phyloP scores from a whole-genome alignment of 2,113 vertebrate species.

The Gorsachius goisagi region DNA sequence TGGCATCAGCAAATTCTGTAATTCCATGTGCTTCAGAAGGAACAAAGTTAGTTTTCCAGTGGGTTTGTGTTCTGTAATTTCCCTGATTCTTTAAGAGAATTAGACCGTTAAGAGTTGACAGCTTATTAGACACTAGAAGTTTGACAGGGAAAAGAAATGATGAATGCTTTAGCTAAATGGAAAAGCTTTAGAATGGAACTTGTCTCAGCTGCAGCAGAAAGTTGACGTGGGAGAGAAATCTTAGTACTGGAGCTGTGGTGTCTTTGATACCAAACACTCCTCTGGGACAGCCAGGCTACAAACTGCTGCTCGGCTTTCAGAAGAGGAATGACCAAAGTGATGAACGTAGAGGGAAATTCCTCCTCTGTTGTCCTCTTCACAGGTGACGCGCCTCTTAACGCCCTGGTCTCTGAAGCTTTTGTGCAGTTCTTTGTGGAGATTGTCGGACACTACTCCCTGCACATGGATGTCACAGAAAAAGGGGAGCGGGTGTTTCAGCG shows the following conservation, averaged over 20 bases:
- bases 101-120: background rate
- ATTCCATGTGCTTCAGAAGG: background rate
- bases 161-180: background rate
- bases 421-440: slow-evolving; percentile 95
- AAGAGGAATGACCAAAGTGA: background rate
- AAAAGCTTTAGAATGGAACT: background rate
- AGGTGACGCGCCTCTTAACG: slow-evolving; percentile 74
- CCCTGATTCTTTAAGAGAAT: background rate
- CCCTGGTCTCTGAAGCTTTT: slow-evolving; percentile 91
- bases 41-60: background rate
- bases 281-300: background rate
- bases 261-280: background rate
- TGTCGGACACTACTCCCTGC: slow-evolving; percentile 92
- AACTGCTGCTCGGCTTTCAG: background rate
- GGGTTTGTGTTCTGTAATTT: background rate
- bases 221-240: background rate
- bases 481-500: slow-evolving; percentile 86
- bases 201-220: background rate
- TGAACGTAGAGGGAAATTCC: background rate
- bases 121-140: background rate
- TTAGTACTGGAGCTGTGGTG: background rate
- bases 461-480: slow-evolving; percentile 82
- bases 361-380: background rate
- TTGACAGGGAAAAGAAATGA: background rate
- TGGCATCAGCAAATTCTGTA: background rate